Evolutionary conservation across 1,140 invertebrate species (phyloP), one percentile per base, ranked within the genome.

Genomic region (Drosophila truncata): DNA sequence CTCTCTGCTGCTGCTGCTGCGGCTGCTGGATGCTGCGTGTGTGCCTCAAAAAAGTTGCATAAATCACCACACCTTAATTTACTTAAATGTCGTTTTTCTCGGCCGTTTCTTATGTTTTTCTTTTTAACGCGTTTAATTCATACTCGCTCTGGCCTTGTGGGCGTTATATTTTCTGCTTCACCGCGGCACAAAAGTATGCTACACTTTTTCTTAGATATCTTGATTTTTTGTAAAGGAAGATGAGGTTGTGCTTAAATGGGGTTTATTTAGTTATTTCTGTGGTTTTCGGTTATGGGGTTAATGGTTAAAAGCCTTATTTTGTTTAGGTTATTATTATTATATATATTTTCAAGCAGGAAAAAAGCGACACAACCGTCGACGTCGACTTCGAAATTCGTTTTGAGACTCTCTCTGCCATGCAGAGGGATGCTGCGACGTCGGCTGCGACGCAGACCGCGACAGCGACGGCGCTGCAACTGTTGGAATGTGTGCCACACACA

Each of bases 1-100:
- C 42, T 23, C 63, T 10, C 31, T 44, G 47, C 47, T 16, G 52
- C 52, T 35, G 50, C 50, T 14, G 44, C 37, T 72, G 74, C 82
- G 23, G 54, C 47, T 16, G 58, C 50, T 37, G 52, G 52, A 33
- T 55, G 52, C 41, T 74, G 76, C 83, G 63, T 67, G 71, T 76
- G 73, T 78, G 64, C 59, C 82, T 78, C 60, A 58, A 85, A 79
- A 90, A 90, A 91, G 87, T 92, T 92, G 91, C 91, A 92, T 92
- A 92, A 92, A 92, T 91, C 87, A 92, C 91, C 91, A 92, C 91
- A 91, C 91, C 91, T 92, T 92, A 92, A 92, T 92, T 92, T 92
- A 91, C 76, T 91, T 91, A 80, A 85, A 82, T 73, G 52, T 42
- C 78, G 33, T 64, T 71, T 78, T 49, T 55, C 29, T 47, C 35